Evolutionary conservation across 2,113 vertebrate genomes (phyloP), one percentile per base, ranked within the genome.

Genomic region (Rhombomys opimus): DNA sequence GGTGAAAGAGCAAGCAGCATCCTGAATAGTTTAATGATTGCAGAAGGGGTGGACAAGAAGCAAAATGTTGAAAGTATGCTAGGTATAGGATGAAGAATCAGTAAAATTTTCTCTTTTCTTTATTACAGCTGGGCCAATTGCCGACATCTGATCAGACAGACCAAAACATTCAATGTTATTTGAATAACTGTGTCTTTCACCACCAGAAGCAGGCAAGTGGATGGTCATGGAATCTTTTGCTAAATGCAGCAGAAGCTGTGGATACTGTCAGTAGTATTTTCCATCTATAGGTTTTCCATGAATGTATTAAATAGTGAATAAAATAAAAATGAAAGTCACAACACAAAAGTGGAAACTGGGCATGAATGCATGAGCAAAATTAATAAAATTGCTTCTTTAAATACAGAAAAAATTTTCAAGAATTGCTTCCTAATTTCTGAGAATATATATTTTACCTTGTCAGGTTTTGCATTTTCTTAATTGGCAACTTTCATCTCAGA

Each of bases 381-480:
- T 12, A 52, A 27, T 41, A 91, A 95, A 15, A 11, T 61, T 22
- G 0, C 63, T 97, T 95, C 61, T 80, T 97, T 93, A 96, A 93
- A 87, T n/a, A 61, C 22, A 96, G 72, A 5, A 7, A 65, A 57
- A 46, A 32, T 96, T 97, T 93, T 52, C n/a, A 59, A 96, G 95
- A 96, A 80, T 11, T 41, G 32, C 7, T 94, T 96, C 91, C 41
- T 2, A 46, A 27, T 93, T 0, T 0, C 59, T 59, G 84, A 91
- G 18, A 92, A 7, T 91, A 89, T 63, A 4, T 10, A 1, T 0
- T 85, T 96, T 93, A 52, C 6, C 84, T 91, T 46, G 89, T 30
- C 32, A 8, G 41, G 2, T 52, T 95, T 11, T 75, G 65, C 27
- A 22, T 90, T 93, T 46, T 41, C 17, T 94, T 72, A 93, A 87